Evolutionary conservation across 2,797 vertebrate species (phyloP).

Genomic region (Onychomys arenicola): DNA sequence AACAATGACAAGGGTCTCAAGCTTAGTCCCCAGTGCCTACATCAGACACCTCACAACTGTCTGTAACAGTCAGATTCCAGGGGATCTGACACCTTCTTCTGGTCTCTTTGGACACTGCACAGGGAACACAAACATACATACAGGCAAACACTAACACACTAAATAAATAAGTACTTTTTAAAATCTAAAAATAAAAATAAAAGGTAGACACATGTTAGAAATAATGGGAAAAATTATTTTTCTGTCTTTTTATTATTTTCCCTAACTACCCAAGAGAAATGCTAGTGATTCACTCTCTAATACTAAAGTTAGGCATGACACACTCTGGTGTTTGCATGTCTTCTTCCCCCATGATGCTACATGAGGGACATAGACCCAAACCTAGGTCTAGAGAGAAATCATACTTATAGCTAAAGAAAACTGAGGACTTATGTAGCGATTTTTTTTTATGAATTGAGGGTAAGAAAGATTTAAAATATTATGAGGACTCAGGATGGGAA

Average conservation of each 20-base stretch:
- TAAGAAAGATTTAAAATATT: not conserved
- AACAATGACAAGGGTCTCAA: not conserved
- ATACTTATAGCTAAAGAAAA: slow-evolving; percentile 76
- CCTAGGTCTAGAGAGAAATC: not conserved
- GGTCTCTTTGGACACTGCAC: not conserved
- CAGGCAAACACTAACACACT: not conserved
- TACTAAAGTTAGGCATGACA: not conserved
- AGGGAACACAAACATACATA: not conserved
- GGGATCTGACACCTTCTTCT: not conserved
- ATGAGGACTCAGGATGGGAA: not conserved
- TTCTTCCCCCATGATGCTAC: slow-evolving; percentile 14
- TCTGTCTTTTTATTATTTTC: not conserved
- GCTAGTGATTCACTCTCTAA: not conserved
- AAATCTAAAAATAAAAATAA: not conserved
- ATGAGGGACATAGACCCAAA: not conserved
- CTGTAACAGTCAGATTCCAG: not conserved
- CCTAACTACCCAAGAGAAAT: not conserved
- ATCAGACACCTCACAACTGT: not conserved
- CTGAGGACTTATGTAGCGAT: not conserved
- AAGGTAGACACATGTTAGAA: not conserved
- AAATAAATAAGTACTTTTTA: not conserved
- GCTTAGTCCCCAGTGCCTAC: not conserved
- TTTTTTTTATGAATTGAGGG: slow-evolving; percentile 29
- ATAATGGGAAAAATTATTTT: not conserved
- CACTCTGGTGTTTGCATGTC: slow-evolving; percentile 26